Base-by-base conservation (phyloP, 2,113 vertebrate genomes). In the Bostrychus sinensis region DNA sequence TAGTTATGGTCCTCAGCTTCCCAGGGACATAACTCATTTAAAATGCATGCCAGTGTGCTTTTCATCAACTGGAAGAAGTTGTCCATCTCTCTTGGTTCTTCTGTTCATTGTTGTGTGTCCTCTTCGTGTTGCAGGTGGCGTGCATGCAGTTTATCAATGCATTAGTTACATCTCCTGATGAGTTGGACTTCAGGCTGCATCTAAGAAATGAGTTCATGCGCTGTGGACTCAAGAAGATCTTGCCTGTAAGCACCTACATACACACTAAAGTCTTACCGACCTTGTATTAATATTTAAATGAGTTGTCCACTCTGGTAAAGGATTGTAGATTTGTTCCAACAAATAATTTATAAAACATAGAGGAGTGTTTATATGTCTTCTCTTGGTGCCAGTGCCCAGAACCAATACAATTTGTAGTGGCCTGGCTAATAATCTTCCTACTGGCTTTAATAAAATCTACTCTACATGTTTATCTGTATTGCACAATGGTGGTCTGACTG, bases 141-240 rank as follows among this genome's bases (percentile, higher is more conserved):
- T 99, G 97, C 70, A 99, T 99, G 97, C 97, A 99, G 89, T 94
- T 99, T 81, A 98, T 99, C 92, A 98, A 99, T 88, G 97, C 97
- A 59, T 93, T 99, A 0, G 94, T 98, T 88, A 98, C 97, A 28
- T 98, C 95, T 88, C 96, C 97, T 74, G 97, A 99, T 88, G 97
- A 98, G 83, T 86, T 99, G 92, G 96, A 99, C 92, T 94, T 98
- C 83, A 94, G 97, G 83, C 94, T 98, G 80, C 97, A 99, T 84
- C 94, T 99, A 89, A 95, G 97, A 92, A 99, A 98, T 93, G 97
- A 98, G 92, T 99, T 98, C 93, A 96, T 97, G 93, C 97, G 96
- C 77, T 95, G 94, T 81, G 97, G 96, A 87, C 93, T 99, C 85
- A 97, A 94, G 91, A 94, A 96, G 78, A 94, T 95, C 89, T 85